Base-by-base conservation (phyloP, 1,140 invertebrate species). In the Temnothorax curvispinosus region DNA sequence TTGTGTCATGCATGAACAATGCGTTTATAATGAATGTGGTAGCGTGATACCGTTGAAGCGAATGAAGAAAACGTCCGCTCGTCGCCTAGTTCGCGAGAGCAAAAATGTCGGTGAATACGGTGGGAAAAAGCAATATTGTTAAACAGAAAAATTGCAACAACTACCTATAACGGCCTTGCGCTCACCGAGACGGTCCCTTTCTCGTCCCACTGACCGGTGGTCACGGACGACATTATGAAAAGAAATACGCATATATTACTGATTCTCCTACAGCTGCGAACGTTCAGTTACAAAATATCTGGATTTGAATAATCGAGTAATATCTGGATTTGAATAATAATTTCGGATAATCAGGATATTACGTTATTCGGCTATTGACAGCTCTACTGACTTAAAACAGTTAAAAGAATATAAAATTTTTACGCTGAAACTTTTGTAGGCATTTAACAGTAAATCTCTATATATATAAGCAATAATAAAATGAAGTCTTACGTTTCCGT, bases 1-100 rank as follows among this genome's bases (percentile, higher is more conserved):
- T 60, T 87, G 86, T 56, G n/a, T 86, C 76, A 86, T 44, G 87
- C 76, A 32, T 44, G 44, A 89, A 86, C 82, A 88, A 89, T 85
- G 76, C 41, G 44, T 80, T 27, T 18, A 52, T 62, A 50, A 58
- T 85, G 58, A 75, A 74, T 18, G 44, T 64, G 58, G 60, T 58
- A 27, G 44, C 56, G 72, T 75, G 74, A 54, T 58, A 80, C 38
- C 72, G 74, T 89, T 88, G 74, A 78, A 87, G 56, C 85, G 88
- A 58, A 85, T 87, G 85, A 90, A 90, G 88, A 85, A 90, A 80
- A 80, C 62, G 82, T 50, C 18, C 67, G 56, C 75, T 35, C 56
- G 69, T 87, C 56, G 47, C 38, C 35, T n/a, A 32, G 54, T 87
- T 62, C 62, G 44, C 54, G 18, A 13, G 21, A 72, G 64, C 13